Conservation (phyloP, 1,140 invertebrate species). For the Whitmania pigra region DNA sequence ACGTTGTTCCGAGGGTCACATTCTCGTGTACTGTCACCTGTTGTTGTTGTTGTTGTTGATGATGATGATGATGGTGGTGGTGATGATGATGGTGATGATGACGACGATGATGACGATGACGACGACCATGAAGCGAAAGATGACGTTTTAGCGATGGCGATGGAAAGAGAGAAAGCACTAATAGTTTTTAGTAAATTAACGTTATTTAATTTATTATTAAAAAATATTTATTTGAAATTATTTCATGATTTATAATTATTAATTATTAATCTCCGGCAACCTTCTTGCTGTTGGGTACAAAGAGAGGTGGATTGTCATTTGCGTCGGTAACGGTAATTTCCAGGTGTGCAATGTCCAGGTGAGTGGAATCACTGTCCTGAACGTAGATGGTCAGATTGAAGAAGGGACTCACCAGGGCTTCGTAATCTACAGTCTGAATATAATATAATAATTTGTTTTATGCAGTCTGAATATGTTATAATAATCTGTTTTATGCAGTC, state of each 20-base stretch:
- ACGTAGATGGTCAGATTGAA: slow-evolving; percentile 17
- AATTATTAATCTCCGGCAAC: background rate
- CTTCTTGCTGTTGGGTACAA: slow-evolving; percentile 15
- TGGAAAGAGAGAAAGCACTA: too few species aligned
- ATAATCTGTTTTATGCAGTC: background rate
- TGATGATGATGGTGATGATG: background rate
- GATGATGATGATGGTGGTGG: background rate
- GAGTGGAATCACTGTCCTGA: background rate
- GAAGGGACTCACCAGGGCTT: background rate
- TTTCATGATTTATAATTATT: too few species aligned
- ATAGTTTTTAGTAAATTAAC: too few species aligned
- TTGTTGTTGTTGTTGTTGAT: background rate
- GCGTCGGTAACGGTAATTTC: slow-evolving; percentile 6
- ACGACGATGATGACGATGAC: too few species aligned
- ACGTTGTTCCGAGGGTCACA: slow-evolving; percentile 68
- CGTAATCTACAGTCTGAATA: slow-evolving; percentile 7
- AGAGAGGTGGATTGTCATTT: slow-evolving; percentile 12
- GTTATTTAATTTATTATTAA: too few species aligned
- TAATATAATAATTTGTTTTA: too few species aligned
- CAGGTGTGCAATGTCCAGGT: background rate
- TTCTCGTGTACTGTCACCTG: slow-evolving; percentile 72
- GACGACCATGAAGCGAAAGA: background rate
- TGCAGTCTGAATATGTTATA: background rate
- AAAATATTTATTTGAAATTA: too few species aligned
- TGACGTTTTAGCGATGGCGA: background rate